Percentiles rank a stretch among this genome's conserved stretches.
These are phyloP conservation scores for Rhopalosiphum padi DNA, from an alignment of 1,140 invertebrate genomes.

Conservation along the genomic window DNA sequence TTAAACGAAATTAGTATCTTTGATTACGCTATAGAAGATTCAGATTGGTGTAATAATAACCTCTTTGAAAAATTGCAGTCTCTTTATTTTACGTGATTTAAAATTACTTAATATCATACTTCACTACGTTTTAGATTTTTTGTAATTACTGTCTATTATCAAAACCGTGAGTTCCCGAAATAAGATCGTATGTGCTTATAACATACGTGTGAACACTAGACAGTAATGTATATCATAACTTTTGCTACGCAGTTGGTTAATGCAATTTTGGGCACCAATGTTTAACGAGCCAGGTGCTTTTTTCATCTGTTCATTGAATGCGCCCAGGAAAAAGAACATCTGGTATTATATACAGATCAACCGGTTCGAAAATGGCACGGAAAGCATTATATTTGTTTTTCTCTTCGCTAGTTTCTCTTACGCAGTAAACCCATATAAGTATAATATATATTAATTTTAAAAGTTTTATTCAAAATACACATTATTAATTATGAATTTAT, in stretches of 20 bases:
- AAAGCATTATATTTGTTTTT: background rate
- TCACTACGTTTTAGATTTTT: background rate
- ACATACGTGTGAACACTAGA: no score
- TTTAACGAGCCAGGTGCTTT: conserved; percentile 33
- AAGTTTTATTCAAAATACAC: background rate
- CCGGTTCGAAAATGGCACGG: background rate
- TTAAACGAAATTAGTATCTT: background rate
- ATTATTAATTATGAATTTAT: background rate
- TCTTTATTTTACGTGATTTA: no score
- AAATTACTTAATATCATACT: no score
- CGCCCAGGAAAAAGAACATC: conserved; percentile 9
- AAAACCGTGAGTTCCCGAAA: background rate
- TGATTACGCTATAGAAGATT: background rate
- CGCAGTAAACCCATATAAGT: background rate
- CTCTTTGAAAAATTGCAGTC: background rate
- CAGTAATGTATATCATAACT: background rate
- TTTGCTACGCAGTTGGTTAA: background rate
- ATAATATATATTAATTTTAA: background rate
- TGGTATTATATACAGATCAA: conserved; percentile 9
- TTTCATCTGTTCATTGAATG: background rate
- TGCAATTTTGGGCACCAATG: conserved; percentile 45
- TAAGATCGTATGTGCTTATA: background rate
- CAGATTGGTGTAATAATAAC: background rate
- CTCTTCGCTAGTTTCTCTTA: background rate
- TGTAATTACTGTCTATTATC: background rate